These are phyloP conservation scores for Clarias batrachus DNA, from an alignment of 2,113 vertebrate species.

Conservation along the genomic window DNA sequence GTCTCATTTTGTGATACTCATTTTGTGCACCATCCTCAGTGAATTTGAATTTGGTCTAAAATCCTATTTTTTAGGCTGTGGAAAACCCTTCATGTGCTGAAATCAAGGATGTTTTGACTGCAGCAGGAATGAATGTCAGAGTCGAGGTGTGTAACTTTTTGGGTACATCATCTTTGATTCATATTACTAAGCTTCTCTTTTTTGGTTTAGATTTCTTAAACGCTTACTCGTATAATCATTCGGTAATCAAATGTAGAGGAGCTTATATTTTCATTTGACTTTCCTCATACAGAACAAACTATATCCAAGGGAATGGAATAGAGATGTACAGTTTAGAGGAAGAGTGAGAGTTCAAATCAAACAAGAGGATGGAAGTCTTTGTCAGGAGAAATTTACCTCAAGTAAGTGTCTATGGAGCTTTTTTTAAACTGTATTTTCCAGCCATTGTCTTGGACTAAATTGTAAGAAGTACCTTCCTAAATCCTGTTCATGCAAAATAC, in stretches of 20 bases:
- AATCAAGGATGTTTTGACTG: conserved; percentile 89
- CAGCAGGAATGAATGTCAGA: conserved; percentile 84
- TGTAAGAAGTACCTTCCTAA: neutral
- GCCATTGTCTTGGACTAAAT: neutral
- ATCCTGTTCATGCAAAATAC: neutral
- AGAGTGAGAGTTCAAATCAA: conserved; percentile 89
- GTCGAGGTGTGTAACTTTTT: conserved; percentile 76
- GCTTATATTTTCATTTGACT: conserved; percentile 9
- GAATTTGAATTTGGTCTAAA: neutral
- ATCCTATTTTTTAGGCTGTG: conserved; percentile 75
- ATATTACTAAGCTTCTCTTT: neutral
- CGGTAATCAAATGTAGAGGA: neutral
- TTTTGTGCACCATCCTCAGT: neutral
- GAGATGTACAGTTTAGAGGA: conserved; percentile 88
- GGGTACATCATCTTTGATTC: neutral
- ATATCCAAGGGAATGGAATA: conserved; percentile 94
- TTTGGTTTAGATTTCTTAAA: neutral
- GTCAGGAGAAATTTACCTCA: conserved; percentile 84
- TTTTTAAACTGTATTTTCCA: neutral
- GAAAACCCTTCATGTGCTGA: conserved; percentile 94
- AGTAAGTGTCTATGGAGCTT: conserved; percentile 74
- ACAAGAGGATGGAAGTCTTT: conserved; percentile 84
- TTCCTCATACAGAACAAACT: conserved; percentile 82
- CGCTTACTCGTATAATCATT: neutral
- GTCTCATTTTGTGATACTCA: neutral